These are phyloP conservation scores for Heliconius hortense DNA, from an alignment of 2,888 invertebrate genomes.

Conservation along the genomic window DNA sequence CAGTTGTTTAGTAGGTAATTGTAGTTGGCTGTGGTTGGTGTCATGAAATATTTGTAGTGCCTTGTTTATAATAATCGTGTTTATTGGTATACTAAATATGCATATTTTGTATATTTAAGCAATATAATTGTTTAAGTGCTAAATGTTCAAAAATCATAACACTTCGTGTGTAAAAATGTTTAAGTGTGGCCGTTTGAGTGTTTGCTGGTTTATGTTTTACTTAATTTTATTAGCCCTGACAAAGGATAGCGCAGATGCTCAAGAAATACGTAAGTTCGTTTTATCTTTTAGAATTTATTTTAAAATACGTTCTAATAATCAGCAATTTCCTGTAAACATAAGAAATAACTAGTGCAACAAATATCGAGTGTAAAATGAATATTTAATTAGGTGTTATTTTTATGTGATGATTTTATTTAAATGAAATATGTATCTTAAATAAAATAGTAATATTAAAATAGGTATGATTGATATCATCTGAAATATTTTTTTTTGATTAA, in stretches of 20 bases:
- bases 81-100: constrained; percentile 38
- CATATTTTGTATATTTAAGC: constrained; percentile 34
- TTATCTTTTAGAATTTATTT: constrained; percentile 2
- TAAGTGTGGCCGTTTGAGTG: constrained; percentile 59
- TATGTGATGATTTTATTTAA: too few relatives aligned
- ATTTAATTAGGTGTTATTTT: too few relatives aligned
- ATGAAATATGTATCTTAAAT: too few relatives aligned
- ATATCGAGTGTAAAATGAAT: too few relatives aligned
- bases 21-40: constrained; percentile 23
- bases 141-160: constrained; percentile 31
- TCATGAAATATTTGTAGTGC: constrained; percentile 56
- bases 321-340: not conserved
- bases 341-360: not conserved
- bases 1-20: constrained; percentile 20
- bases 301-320: not conserved
- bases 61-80: constrained; percentile 48
- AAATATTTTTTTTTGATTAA: not conserved
- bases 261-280: constrained; percentile 65
- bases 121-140: constrained; percentile 36
- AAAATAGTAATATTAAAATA: too few relatives aligned
- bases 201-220: constrained; percentile 64
- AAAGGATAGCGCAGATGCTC: constrained; percentile 67
- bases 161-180: constrained; percentile 63
- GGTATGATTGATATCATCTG: too few relatives aligned
- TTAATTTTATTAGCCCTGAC: constrained; percentile 67